Percentiles rank a stretch among this genome's conserved stretches.
phyloP scores from a whole-genome alignment of 2,888 invertebrate genomes.

The Cybosia mesomella region DNA sequence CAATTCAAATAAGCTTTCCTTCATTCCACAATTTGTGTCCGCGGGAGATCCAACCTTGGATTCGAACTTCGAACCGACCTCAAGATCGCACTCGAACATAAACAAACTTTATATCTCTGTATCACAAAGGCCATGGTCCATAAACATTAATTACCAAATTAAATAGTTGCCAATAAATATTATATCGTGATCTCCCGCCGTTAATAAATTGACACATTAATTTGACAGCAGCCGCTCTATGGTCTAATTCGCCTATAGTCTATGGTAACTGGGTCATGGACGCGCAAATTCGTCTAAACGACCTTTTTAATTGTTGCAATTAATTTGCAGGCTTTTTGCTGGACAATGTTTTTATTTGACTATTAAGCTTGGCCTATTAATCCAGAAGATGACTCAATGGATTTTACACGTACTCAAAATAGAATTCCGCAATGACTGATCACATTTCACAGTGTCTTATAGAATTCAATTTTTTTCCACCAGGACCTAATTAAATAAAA shows the following conservation, averaged over 20 bases:
- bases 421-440: neutral
- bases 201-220: constrained; percentile 21
- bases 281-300: constrained; percentile 40
- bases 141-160: too few species aligned
- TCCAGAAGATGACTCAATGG: neutral
- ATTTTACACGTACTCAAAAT: neutral
- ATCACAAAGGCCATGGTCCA: neutral
- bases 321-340: constrained; percentile 18
- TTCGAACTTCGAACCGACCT: neutral
- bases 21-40: too few species aligned
- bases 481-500: too few species aligned
- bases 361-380: constrained; percentile 5
- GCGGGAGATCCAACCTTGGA: too few species aligned
- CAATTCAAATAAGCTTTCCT: too few species aligned
- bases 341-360: constrained; percentile 19
- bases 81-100: neutral
- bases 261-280: constrained; percentile 48
- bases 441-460: too few species aligned
- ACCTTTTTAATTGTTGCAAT: constrained; percentile 52
- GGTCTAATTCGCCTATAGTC: constrained; percentile 26
- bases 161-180: constrained; percentile 1
- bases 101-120: neutral
- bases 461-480: too few species aligned
- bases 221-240: constrained; percentile 23
- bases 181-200: constrained; percentile 20